These are phyloP conservation scores for Clytia hemisphaerica DNA, from an alignment of 30 jellyfish, hydroid and myxozoan genomes.

Conservation along the genomic window DNA sequence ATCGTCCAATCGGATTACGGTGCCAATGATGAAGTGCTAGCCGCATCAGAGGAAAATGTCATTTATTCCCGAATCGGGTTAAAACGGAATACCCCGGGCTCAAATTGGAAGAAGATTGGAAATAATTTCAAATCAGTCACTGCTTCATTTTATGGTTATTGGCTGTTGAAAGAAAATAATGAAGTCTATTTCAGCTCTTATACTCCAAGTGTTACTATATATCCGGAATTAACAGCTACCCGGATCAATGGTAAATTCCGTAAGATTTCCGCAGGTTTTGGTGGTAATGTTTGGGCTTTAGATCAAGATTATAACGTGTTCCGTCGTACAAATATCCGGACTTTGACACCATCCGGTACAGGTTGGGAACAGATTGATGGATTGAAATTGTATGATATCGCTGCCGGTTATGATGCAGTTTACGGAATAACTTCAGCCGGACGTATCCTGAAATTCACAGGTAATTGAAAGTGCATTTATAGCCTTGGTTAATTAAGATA, in stretches of 20 bases:
- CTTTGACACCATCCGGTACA: constrained; percentile 58
- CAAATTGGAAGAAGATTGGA: constrained; percentile 33
- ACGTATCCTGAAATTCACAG: constrained; percentile 3
- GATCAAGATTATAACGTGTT: constrained; percentile 45
- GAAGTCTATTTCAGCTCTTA: constrained; percentile 53
- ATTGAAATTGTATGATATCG: constrained; percentile 33
- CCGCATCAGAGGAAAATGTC: not conserved
- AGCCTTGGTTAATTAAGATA: not conserved
- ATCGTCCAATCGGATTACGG: constrained; percentile 5
- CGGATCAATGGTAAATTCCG: constrained; percentile 47
- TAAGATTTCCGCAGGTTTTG: constrained; percentile 73
- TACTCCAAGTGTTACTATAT: constrained; percentile 20
- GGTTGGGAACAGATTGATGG: constrained; percentile 49
- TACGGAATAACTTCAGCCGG: constrained; percentile 21
- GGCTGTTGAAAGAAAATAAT: constrained; percentile 45
- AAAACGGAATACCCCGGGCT: constrained; percentile 23
- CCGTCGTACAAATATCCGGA: constrained; percentile 46
- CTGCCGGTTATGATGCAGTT: constrained; percentile 55
- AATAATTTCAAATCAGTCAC: constrained; percentile 49
- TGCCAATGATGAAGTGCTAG: constrained; percentile 21
- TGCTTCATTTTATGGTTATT: constrained; percentile 69
- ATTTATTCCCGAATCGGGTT: constrained; percentile 25
- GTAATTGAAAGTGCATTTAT: not conserved
- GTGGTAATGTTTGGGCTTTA: constrained; percentile 87
- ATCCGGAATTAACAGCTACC: constrained; percentile 23